A percentile compares a stretch with the other conserved stretches of the same genome.
Evolutionary conservation across 1,140 invertebrate genomes (phyloP).

Genomic region (Parasteatoda tepidariorum): DNA sequence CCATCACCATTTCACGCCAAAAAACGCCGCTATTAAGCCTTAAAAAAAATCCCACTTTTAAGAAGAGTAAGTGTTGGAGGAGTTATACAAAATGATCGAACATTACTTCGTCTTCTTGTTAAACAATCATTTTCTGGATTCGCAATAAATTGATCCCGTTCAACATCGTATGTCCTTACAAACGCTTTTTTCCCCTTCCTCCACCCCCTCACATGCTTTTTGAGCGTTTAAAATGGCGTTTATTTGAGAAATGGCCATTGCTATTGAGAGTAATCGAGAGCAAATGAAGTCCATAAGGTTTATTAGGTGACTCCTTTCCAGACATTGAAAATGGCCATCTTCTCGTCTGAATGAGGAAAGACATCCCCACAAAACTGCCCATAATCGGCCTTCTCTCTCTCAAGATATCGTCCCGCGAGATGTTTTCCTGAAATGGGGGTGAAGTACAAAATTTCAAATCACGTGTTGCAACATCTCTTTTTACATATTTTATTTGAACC

Average conservation of each 20-base stretch:
- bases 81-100: constrained; percentile 18
- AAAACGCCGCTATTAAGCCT: too few relatives aligned
- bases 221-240: constrained; percentile 52
- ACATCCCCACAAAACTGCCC: constrained; percentile 18
- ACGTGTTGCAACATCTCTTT: too few relatives aligned
- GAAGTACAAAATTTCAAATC: constrained; percentile 25
- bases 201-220: neutral
- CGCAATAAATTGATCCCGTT: constrained; percentile 43
- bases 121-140: constrained; percentile 36
- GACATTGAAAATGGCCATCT: constrained; percentile 9
- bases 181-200: neutral
- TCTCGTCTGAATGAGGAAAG: constrained; percentile 17
- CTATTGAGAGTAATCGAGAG: constrained; percentile 19
- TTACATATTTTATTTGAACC: too few relatives aligned
- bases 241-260: constrained; percentile 42
- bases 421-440: constrained; percentile 7
- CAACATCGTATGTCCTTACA: constrained; percentile 11
- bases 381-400: constrained; percentile 59
- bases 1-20: too few relatives aligned
- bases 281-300: constrained; percentile 58
- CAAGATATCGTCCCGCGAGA: constrained; percentile 42
- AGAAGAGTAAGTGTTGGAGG: too few relatives aligned
- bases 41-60: too few relatives aligned
- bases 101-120: constrained; percentile 17
- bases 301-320: constrained; percentile 49